These are phyloP conservation scores for Drosophila pectinifera DNA, from an alignment of 1,140 invertebrate species.

Conservation along the genomic window DNA sequence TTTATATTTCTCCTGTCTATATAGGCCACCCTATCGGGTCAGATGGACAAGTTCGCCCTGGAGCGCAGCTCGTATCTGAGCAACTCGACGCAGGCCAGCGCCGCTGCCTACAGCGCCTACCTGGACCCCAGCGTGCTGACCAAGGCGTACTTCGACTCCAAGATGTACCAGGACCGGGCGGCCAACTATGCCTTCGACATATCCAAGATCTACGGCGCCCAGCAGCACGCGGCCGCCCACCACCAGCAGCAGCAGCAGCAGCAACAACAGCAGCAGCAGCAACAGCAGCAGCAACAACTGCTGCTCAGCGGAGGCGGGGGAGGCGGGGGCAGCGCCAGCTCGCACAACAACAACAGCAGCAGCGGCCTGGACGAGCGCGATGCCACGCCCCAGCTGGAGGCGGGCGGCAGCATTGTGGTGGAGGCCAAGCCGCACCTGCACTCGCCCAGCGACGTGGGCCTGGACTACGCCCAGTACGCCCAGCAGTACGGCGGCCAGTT, in stretches of 20 bases:
- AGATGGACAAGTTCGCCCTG: conserved; percentile 84
- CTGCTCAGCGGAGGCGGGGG: conserved; percentile 49
- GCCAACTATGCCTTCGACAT: conserved; percentile 88
- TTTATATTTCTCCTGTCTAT: neutral
- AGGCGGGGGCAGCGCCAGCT: conserved; percentile 65
- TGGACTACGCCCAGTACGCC: conserved; percentile 83
- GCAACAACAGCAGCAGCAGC: conserved; percentile 65
- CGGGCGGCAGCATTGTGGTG: conserved; percentile 45
- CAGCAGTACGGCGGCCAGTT: conserved; percentile 83
- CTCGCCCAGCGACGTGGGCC: conserved; percentile 75
- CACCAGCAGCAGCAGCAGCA: conserved; percentile 78
- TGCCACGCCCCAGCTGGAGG: conserved; percentile 79
- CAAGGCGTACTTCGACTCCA: conserved; percentile 92
- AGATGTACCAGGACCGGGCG: conserved; percentile 92
- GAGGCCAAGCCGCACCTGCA: conserved; percentile 78
- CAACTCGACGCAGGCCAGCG: conserved; percentile 79
- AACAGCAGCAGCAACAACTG: conserved; percentile 66
- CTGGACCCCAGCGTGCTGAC: conserved; percentile 90
- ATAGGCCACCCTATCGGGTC: conserved; percentile 75
- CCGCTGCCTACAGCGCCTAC: conserved; percentile 86
- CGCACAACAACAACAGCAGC: conserved; percentile 79
- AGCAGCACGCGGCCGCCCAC: conserved; percentile 73
- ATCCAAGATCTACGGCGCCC: conserved; percentile 88
- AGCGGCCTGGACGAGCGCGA: conserved; percentile 75
- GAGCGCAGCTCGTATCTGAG: conserved; percentile 84